phyloP scores from a whole-genome alignment of 1,140 invertebrate genomes.

The Drosophila ohnishii region DNA sequence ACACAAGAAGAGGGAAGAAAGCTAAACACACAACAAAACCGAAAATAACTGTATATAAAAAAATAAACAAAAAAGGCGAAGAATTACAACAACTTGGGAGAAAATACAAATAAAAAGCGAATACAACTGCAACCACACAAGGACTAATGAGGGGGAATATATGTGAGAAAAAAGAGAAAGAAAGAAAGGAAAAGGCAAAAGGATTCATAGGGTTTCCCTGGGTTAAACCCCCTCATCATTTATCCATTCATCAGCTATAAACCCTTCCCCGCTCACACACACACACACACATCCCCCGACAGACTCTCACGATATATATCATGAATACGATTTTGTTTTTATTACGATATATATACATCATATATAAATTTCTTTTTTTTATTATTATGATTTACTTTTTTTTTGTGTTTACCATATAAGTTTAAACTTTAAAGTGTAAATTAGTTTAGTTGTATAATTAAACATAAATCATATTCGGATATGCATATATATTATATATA shows the following conservation, averaged over 20 bases:
- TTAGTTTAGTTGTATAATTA: constrained; percentile 34
- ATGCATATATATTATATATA: constrained; percentile 53
- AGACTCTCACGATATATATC: background rate
- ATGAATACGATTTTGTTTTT: constrained; percentile 34
- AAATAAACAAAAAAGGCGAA: background rate
- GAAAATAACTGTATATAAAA: constrained; percentile 4
- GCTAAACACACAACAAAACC: constrained; percentile 3
- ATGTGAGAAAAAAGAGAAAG: no score
- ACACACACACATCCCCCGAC: background rate
- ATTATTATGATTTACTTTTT: constrained; percentile 16
- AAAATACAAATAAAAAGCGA: constrained; percentile 12
- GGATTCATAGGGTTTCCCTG: background rate
- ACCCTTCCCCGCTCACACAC: background rate
- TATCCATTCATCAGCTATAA: no score
- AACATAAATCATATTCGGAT: constrained; percentile 36
- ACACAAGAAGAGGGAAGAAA: constrained; percentile 11
- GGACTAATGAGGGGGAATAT: background rate
- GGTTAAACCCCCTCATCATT: background rate
- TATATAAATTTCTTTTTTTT: constrained; percentile 23
- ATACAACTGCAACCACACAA: background rate
- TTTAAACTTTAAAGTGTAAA: constrained; percentile 24
- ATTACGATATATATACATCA: constrained; percentile 16
- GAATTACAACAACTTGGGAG: background rate
- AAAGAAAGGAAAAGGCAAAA: background rate
- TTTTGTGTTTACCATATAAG: constrained; percentile 30